Evolutionary conservation across 2,113 vertebrate species (phyloP).

Genomic region (Dascyllus trimaculatus): DNA sequence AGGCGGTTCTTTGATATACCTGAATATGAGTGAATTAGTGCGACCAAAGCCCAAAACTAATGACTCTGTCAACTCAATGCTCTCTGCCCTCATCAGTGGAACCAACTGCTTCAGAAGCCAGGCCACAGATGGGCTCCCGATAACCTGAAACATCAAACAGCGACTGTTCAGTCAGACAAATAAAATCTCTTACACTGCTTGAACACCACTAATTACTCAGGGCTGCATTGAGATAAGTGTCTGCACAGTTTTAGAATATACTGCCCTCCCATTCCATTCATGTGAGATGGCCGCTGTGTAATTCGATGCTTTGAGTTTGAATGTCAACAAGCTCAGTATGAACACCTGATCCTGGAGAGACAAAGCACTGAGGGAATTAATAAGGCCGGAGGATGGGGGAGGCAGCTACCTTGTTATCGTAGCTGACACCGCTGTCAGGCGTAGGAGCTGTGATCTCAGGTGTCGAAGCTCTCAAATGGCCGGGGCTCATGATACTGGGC

Average conservation of each 20-base stretch:
- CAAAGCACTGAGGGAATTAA: constrained; percentile 52
- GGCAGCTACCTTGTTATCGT: constrained; percentile 96
- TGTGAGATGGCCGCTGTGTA: constrained; percentile 44
- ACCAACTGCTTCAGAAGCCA: constrained; percentile 97
- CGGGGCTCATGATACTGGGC: constrained; percentile 97
- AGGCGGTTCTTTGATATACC: constrained; percentile 81
- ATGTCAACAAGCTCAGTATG: constrained; percentile 61
- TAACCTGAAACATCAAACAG: constrained; percentile 85
- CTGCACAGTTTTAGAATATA: constrained; percentile 30
- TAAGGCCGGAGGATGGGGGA: constrained; percentile 18
- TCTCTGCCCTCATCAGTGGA: constrained; percentile 97
- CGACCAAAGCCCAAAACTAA: constrained; percentile 97
- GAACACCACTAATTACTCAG: constrained; percentile 48
- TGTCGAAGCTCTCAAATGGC: constrained; percentile 94
- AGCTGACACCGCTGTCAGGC: constrained; percentile 91
- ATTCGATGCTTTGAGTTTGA: constrained; percentile 55
- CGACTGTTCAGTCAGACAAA: constrained; percentile 28
- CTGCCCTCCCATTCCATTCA: constrained; percentile 37
- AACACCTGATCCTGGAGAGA: constrained; percentile 65
- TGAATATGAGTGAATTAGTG: constrained; percentile 96
- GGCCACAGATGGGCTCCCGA: constrained; percentile 94
- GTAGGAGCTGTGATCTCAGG: constrained; percentile 94
- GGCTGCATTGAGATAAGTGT: background rate
- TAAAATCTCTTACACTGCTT: constrained; percentile 4
- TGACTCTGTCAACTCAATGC: constrained; percentile 97